A percentile compares a stretch with the other conserved stretches of the same genome.
phyloP scores from a whole-genome alignment of 2,888 invertebrate genomes.

The Cantharis rustica region DNA sequence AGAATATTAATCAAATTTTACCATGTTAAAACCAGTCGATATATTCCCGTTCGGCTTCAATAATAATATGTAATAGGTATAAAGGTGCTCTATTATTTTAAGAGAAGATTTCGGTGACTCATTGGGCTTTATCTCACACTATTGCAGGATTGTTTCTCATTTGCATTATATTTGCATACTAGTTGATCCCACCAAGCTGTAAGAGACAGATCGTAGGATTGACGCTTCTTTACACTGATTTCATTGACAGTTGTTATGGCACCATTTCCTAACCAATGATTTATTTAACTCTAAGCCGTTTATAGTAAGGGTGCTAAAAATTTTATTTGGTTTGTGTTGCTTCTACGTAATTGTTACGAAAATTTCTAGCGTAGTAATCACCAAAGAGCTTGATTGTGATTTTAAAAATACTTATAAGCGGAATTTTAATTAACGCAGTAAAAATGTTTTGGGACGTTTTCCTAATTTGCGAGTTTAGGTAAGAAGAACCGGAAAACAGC shows the following conservation, averaged over 20 bases:
- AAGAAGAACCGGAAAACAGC: constrained; percentile 43
- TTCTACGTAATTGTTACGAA: background rate
- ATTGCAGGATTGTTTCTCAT: constrained; percentile 24
- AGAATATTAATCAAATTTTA: too few relatives aligned
- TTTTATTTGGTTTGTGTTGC: background rate
- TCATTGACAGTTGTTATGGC: constrained; percentile 25
- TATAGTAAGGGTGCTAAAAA: background rate
- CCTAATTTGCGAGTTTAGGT: constrained; percentile 49
- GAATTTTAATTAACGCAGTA: background rate
- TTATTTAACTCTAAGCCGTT: constrained; percentile 9
- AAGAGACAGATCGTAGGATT: constrained; percentile 31
- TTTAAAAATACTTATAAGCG: background rate
- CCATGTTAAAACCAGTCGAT: background rate
- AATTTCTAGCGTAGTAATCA: background rate
- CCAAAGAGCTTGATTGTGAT: background rate
- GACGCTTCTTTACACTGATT: constrained; percentile 25
- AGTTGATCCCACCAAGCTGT: constrained; percentile 34
- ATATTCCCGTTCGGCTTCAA: background rate
- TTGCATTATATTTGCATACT: constrained; percentile 36
- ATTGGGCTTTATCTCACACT: constrained; percentile 33
- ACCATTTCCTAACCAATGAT: constrained; percentile 17
- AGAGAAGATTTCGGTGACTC: constrained; percentile 35
- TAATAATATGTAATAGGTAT: constrained; percentile 1
- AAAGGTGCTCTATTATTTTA: constrained; percentile 30
- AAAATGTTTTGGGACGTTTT: constrained; percentile 34